Conservation (phyloP, 2,113 vertebrate genomes). For the Bostrychus sinensis region DNA sequence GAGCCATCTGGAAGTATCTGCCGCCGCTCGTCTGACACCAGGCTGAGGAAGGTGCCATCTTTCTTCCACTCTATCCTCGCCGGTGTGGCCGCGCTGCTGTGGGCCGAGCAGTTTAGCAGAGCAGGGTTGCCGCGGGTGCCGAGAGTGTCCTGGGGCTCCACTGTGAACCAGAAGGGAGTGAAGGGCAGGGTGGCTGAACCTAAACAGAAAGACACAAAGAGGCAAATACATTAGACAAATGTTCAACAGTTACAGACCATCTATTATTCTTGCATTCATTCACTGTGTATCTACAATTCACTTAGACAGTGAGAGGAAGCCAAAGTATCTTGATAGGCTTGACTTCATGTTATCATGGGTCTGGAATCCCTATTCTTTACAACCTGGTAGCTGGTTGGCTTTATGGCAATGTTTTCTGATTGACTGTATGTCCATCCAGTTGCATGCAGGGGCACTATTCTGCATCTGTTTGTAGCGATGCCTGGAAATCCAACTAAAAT, state of each 20-base stretch:
- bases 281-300: no score
- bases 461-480: no score
- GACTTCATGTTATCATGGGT: no score
- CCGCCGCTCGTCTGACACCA: constrained; percentile 89
- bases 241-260: no score
- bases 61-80: constrained; percentile 94
- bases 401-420: not conserved
- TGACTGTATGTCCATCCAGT: no score
- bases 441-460: no score
- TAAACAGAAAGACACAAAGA: constrained; percentile 45
- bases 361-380: no score
- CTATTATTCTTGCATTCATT: no score
- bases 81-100: constrained; percentile 76
- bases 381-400: no score
- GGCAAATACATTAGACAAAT: not conserved
- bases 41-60: constrained; percentile 90
- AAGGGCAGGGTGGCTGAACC: constrained; percentile 85
- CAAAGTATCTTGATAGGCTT: no score
- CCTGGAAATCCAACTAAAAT: no score
- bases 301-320: no score
- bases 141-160: constrained; percentile 88
- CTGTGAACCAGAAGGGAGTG: constrained; percentile 91
- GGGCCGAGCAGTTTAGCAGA: constrained; percentile 90
- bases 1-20: constrained; percentile 90
- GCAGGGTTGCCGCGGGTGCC: constrained; percentile 84